phyloP scores from a whole-genome alignment of 2,888 invertebrate genomes.

The Stenurella melanura region DNA sequence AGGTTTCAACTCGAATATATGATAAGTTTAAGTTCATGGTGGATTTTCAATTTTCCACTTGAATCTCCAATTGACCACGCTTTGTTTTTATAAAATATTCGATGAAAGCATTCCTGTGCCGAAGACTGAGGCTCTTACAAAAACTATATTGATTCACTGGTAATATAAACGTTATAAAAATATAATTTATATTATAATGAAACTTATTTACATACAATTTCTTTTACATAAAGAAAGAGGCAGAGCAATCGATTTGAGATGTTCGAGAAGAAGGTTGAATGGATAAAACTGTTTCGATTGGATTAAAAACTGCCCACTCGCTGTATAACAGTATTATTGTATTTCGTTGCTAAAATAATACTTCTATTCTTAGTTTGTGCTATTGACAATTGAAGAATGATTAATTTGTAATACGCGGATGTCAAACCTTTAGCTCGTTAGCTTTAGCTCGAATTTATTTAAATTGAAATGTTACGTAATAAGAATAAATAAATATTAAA shows the following conservation, averaged over 20 bases:
- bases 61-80: constrained; percentile 46
- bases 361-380: background rate
- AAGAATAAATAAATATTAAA: background rate
- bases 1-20: constrained; percentile 18
- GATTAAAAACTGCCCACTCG: background rate
- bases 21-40: constrained; percentile 44
- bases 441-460: background rate
- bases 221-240: constrained; percentile 17
- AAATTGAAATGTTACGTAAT: background rate
- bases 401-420: background rate
- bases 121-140: constrained; percentile 21
- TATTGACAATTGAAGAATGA: background rate
- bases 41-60: constrained; percentile 47
- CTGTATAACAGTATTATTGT: background rate
- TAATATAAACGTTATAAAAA: constrained; percentile 33
- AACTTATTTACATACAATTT: constrained; percentile 39
- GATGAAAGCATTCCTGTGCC: constrained; percentile 11
- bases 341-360: background rate
- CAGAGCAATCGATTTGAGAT: background rate
- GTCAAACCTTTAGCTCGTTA: too few relatives aligned
- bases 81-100: constrained; percentile 41
- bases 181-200: constrained; percentile 29
- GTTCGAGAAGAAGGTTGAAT: background rate
- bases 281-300: background rate
- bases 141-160: constrained; percentile 33